A percentile compares a stretch with the other conserved stretches of the same genome.
Conservation (phyloP, 2,888 invertebrate species). For the Plebejus anna region DNA sequence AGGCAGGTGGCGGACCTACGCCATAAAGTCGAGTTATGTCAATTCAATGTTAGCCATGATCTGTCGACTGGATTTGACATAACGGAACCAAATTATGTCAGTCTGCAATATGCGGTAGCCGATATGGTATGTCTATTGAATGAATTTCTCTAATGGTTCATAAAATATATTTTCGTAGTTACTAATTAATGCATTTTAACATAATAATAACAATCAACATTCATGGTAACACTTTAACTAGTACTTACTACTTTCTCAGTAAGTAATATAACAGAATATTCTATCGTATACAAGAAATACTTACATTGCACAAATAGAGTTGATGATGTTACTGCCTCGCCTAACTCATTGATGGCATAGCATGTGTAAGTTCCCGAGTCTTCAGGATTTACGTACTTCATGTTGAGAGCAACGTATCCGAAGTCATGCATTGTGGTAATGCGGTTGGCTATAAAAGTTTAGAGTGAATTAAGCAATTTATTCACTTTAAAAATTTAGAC, state of each 20-base stretch:
- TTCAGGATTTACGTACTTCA: conserved; percentile 96
- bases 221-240: not conserved
- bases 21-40: not conserved
- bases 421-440: conserved; percentile 98
- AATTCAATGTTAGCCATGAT: not conserved
- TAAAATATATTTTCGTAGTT: too few relatives aligned
- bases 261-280: not conserved
- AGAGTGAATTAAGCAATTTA: not conserved
- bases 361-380: conserved; percentile 98
- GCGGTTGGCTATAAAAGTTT: conserved; percentile 84
- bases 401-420: conserved; percentile 96
- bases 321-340: conserved; percentile 96
- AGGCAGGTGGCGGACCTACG: not conserved
- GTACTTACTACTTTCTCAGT: too few relatives aligned
- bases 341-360: conserved; percentile 93
- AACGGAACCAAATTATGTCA: not conserved
- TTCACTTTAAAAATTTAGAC: not conserved
- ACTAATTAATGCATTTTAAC: too few relatives aligned
- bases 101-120: too few relatives aligned
- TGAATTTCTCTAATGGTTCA: too few relatives aligned
- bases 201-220: not conserved
- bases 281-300: conserved; percentile 46
- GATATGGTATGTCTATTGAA: too few relatives aligned
- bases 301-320: conserved; percentile 92
- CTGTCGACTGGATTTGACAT: not conserved